Percentiles rank a stretch among this genome's conserved stretches.
phyloP scores from a whole-genome alignment of 1,140 invertebrate genomes.

The Palaemon carinicauda region DNA sequence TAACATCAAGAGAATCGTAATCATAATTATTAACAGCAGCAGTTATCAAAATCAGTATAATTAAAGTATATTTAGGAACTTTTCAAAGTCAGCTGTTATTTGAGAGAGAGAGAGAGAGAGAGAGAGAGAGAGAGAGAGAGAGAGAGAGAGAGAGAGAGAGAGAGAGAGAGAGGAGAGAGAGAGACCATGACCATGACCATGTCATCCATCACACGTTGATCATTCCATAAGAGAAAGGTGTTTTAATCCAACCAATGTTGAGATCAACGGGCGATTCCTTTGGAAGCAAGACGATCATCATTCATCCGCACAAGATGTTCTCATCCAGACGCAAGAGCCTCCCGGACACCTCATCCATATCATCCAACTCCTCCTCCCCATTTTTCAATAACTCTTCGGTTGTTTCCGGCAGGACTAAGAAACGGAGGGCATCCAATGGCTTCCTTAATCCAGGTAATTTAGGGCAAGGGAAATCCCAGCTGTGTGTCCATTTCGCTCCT shows the following conservation, averaged over 20 bases:
- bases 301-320: constrained; percentile 51
- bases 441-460: constrained; percentile 47
- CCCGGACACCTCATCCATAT: constrained; percentile 22
- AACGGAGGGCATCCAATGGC: constrained; percentile 43
- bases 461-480: not conserved
- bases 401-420: not conserved
- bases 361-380: not conserved
- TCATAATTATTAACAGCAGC: no score
- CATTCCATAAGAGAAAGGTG: not conserved
- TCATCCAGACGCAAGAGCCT: constrained; percentile 37
- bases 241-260: constrained; percentile 24
- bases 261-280: constrained; percentile 7
- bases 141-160: constrained; percentile 7
- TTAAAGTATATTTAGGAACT: no score
- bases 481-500: not conserved
- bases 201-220: not conserved
- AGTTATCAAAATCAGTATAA: no score
- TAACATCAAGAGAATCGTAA: no score
- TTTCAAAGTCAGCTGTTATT: not conserved
- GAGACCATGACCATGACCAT: no score
- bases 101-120: constrained; percentile 23
- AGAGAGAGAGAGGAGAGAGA: constrained; percentile 16
- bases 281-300: constrained; percentile 2
- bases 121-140: constrained; percentile 25
- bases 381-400: not conserved